phyloP scores from a whole-genome alignment of 2,888 invertebrate genomes.

The Meiosimyza platycephala region DNA sequence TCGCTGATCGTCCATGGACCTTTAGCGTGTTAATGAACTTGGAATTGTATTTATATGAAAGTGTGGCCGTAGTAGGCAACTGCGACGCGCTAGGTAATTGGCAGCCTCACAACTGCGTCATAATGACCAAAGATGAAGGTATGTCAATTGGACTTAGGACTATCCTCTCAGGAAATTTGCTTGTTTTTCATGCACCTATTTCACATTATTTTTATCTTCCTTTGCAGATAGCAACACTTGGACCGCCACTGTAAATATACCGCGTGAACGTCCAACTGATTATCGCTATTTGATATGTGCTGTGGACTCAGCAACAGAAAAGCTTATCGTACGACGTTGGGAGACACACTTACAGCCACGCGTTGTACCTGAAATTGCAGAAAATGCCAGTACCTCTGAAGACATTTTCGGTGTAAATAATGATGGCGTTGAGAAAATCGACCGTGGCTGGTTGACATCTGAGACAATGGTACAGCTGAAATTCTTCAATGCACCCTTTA shows the following conservation, averaged over 20 bases:
- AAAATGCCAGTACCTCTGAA: conserved; percentile 48
- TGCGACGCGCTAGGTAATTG: conserved; percentile 78
- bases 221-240: conserved; percentile 69
- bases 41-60: conserved; percentile 72
- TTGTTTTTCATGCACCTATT: not conserved
- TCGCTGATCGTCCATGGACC: conserved; percentile 29
- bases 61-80: conserved; percentile 78
- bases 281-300: conserved; percentile 84
- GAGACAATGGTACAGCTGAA: conserved; percentile 88
- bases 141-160: conserved; percentile 48
- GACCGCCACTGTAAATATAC: conserved; percentile 75
- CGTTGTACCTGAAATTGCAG: conserved; percentile 69
- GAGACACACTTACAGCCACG: conserved; percentile 82
- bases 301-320: conserved; percentile 70
- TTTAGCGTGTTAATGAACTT: conserved; percentile 70
- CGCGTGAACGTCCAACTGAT: conserved; percentile 74
- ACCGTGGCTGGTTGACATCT: conserved; percentile 86
- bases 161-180: not conserved
- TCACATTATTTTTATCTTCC: not conserved
- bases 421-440: conserved; percentile 71
- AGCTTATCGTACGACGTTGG: conserved; percentile 79
- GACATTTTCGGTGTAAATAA: conserved; percentile 74
- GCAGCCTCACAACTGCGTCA: conserved; percentile 73
- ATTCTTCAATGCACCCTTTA: conserved; percentile 82
- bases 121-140: conserved; percentile 68